Conservation (phyloP, 2,888 invertebrate genomes). For the Dicyrtomina minuta region DNA sequence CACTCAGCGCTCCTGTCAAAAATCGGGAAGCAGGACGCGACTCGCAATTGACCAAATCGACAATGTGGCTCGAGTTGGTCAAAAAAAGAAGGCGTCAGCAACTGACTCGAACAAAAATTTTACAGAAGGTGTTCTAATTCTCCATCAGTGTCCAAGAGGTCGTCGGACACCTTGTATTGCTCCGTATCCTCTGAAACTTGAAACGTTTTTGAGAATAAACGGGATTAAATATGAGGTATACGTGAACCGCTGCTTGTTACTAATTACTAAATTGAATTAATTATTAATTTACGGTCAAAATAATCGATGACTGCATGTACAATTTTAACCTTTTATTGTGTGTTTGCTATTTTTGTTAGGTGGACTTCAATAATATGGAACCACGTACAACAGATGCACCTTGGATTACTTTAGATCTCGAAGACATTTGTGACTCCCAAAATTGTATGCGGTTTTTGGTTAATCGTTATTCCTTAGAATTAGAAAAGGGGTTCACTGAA, state of each 20-base stretch:
- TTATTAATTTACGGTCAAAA: no score
- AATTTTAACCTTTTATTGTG: background rate
- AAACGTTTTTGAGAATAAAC: slow-evolving; percentile 47
- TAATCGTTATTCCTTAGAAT: slow-evolving; percentile 36
- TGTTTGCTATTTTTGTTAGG: background rate
- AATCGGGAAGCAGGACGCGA: background rate
- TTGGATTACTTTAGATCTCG: slow-evolving; percentile 46
- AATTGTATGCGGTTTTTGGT: slow-evolving; percentile 40
- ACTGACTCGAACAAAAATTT: slow-evolving; percentile 2
- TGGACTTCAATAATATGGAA: no score
- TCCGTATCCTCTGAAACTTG: slow-evolving; percentile 49
- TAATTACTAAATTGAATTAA: background rate
- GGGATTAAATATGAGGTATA: slow-evolving; percentile 46
- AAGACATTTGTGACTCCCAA: slow-evolving; percentile 48
- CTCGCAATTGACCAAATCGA: background rate
- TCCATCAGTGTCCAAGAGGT: slow-evolving; percentile 46
- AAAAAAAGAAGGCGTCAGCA: background rate
- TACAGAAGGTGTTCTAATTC: slow-evolving; percentile 6
- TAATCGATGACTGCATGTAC: no score
- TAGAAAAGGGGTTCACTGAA: slow-evolving; percentile 24
- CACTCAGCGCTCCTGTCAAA: background rate
- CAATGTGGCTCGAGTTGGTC: background rate
- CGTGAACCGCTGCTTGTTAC: background rate
- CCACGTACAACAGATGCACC: no score
- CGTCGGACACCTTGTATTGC: slow-evolving; percentile 48